Percentiles rank a stretch among this genome's conserved stretches.
These are phyloP conservation scores for Anoplolepis gracilipes DNA, from an alignment of 1,140 invertebrate species.

Conservation along the genomic window DNA sequence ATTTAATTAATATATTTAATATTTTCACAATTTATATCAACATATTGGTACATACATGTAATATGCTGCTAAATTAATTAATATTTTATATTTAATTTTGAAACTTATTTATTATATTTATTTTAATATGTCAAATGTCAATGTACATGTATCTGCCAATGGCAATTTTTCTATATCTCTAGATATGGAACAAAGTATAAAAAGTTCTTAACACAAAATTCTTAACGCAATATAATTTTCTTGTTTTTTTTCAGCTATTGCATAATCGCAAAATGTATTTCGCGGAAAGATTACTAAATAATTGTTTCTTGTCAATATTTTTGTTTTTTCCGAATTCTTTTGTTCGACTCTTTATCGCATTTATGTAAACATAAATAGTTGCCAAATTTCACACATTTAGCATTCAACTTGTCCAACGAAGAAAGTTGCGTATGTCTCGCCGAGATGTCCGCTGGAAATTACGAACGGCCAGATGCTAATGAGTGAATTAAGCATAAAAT, in stretches of 20 bases:
- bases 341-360: background rate
- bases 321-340: background rate
- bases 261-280: conserved; percentile 1
- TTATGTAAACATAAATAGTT: background rate
- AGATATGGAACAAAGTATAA: background rate
- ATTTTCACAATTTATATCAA: too few relatives aligned
- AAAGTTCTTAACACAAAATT: conserved; percentile 30
- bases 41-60: too few relatives aligned
- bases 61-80: background rate
- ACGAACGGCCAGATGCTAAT: conserved; percentile 31
- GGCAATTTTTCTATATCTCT: background rate
- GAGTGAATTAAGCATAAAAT: conserved; percentile 55
- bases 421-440: background rate
- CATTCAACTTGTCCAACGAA: background rate
- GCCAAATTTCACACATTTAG: background rate
- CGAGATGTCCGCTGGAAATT: conserved; percentile 6
- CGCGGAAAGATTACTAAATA: conserved; percentile 12
- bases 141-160: background rate
- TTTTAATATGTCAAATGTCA: background rate
- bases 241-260: background rate
- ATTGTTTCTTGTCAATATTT: background rate
- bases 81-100: background rate
- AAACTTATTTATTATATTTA: too few relatives aligned
- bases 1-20: background rate
- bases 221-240: background rate